These are phyloP conservation scores for Sminthurinus aureus DNA, from an alignment of 2,888 invertebrate species.

Conservation along the genomic window DNA sequence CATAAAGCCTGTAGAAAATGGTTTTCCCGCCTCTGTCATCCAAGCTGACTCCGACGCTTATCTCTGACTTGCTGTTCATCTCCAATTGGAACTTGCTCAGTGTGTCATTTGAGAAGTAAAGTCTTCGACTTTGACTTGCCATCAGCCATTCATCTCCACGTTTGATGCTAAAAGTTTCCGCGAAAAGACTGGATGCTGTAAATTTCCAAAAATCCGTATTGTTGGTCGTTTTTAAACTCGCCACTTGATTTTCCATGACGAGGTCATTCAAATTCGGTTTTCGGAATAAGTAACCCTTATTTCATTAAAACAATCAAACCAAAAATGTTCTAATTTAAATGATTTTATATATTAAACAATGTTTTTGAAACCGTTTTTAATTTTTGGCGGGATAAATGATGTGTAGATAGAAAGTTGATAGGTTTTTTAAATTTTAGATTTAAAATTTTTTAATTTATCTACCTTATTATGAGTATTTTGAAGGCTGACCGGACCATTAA, in stretches of 20 bases:
- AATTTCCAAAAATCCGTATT: constrained; percentile 20
- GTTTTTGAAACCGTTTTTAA: too few species aligned
- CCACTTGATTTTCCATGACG: constrained; percentile 40
- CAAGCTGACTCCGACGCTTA: constrained; percentile 28
- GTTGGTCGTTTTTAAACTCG: constrained; percentile 5
- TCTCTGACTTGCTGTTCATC: constrained; percentile 22
- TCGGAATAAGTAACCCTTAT: constrained; percentile 35
- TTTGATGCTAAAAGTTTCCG: constrained; percentile 29
- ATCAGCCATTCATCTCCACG: constrained; percentile 27
- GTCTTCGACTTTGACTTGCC: constrained; percentile 28
- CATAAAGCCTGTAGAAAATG: constrained; percentile 38
- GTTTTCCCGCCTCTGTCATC: constrained; percentile 36
- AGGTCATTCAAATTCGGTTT: constrained; percentile 26
- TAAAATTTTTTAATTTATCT: too few species aligned
- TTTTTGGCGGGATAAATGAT: too few species aligned
- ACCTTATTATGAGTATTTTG: constrained; percentile 36
- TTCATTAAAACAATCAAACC: too few species aligned
- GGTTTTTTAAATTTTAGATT: too few species aligned
- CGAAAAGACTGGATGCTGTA: constrained; percentile 18
- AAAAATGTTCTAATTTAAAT: too few species aligned
- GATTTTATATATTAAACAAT: too few species aligned
- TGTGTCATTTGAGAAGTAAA: constrained; percentile 17
- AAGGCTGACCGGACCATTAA: constrained; percentile 20
- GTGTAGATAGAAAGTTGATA: too few species aligned
- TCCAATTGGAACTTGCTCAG: constrained; percentile 30